Evolutionary conservation across 2,797 vertebrate species (phyloP).

Genomic region (Mormyrops attenuatus): DNA sequence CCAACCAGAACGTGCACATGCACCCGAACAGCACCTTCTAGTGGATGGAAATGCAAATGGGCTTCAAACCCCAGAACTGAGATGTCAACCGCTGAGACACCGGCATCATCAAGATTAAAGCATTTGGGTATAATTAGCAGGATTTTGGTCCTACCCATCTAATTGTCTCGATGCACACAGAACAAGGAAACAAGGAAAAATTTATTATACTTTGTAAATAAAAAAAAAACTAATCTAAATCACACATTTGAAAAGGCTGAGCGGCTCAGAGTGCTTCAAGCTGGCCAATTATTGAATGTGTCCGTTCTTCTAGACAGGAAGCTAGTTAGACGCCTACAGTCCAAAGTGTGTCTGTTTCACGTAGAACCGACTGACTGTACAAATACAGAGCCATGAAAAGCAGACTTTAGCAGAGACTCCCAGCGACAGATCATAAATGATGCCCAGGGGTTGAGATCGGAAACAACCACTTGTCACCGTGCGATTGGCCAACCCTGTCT

Average conservation of each 20-base stretch:
- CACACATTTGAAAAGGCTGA: neutral
- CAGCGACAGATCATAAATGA: constrained; percentile 10
- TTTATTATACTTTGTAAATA: neutral
- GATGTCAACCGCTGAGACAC: neutral
- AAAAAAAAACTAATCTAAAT: neutral
- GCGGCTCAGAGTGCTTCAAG: neutral
- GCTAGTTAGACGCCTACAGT: neutral
- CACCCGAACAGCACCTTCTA: neutral
- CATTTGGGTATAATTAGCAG: neutral
- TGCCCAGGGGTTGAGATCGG: neutral
- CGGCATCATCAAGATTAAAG: neutral
- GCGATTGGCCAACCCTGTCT: neutral
- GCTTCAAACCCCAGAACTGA: neutral
- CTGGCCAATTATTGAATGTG: neutral
- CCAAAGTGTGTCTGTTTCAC: neutral
- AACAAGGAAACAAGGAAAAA: neutral
- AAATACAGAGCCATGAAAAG: neutral
- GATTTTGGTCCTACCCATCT: neutral
- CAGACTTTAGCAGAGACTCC: constrained; percentile 11
- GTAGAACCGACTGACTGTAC: neutral
- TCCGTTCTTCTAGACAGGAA: neutral
- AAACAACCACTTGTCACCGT: neutral
- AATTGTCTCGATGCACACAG: neutral
- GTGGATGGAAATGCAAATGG: neutral
- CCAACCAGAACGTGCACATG: neutral